phyloP scores from a whole-genome alignment of 2,113 vertebrate species.

The Pionites leucogaster region DNA sequence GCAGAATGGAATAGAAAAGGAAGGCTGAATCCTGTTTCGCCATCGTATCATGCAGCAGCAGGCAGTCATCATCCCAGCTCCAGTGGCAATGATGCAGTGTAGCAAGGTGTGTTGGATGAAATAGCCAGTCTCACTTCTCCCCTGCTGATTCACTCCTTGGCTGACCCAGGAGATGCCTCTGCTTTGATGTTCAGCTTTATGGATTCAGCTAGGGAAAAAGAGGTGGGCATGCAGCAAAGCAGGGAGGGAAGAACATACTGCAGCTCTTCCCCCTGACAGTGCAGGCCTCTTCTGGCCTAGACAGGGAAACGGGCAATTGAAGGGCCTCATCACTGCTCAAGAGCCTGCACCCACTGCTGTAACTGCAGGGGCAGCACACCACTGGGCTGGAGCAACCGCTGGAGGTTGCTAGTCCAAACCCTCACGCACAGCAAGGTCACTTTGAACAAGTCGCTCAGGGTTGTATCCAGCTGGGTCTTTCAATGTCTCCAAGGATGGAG shows the following conservation, averaged over 20 bases:
- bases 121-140: not conserved
- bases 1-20: not conserved
- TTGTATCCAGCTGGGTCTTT: not conserved
- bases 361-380: fast-evolving
- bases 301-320: not conserved
- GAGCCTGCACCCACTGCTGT: not conserved
- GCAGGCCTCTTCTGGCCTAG: not conserved
- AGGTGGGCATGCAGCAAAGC: not conserved
- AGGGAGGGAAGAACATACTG: not conserved
- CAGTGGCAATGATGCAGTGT: not conserved
- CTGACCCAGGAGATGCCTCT: not conserved
- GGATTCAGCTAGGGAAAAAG: not conserved
- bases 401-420: not conserved
- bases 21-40: not conserved
- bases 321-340: not conserved
- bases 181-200: not conserved
- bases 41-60: not conserved
- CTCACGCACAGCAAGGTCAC: not conserved
- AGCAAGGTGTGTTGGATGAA: not conserved
- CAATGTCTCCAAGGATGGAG: not conserved
- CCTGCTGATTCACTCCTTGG: fast-evolving
- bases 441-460: not conserved
- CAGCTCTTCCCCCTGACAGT: not conserved
- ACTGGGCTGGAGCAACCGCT: not conserved
- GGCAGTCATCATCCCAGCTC: not conserved